These are phyloP conservation scores for Uloborus diversus DNA, from an alignment of 1,140 invertebrate species.

Conservation along the genomic window DNA sequence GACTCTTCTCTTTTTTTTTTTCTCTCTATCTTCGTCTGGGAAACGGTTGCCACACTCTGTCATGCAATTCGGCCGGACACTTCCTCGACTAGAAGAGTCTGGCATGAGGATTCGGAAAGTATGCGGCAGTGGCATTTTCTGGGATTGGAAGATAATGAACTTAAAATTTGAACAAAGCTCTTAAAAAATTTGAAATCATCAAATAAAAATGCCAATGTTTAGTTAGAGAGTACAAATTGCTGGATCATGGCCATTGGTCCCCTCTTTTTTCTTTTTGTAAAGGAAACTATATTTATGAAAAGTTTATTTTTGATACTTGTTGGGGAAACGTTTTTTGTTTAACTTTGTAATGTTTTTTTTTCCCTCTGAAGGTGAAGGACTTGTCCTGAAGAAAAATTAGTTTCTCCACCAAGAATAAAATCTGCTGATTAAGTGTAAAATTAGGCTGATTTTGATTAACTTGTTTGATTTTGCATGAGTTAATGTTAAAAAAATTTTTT, in stretches of 20 bases:
- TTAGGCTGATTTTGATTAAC: not conserved
- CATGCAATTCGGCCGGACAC: too few species aligned
- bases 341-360: constrained; percentile 4
- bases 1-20: too few species aligned
- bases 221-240: constrained; percentile 22
- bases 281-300: constrained; percentile 33
- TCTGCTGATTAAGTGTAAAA: not conserved
- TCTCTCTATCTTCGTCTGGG: too few species aligned
- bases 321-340: constrained; percentile 31
- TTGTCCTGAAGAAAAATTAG: not conserved
- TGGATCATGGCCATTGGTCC: not conserved
- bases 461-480: not conserved
- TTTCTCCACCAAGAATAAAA: not conserved
- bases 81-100: too few species aligned
- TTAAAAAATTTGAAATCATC: not conserved
- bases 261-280: constrained; percentile 7
- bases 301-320: constrained; percentile 53
- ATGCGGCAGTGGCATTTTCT: not conserved
- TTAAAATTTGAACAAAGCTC: not conserved
- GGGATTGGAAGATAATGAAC: too few species aligned
- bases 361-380: not conserved
- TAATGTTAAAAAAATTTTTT: not conserved
- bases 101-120: too few species aligned
- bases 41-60: too few species aligned
- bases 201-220: constrained; percentile 19